Evolutionary conservation across 1,140 invertebrate genomes (phyloP).

Genomic region (Penaeus vannamei): DNA sequence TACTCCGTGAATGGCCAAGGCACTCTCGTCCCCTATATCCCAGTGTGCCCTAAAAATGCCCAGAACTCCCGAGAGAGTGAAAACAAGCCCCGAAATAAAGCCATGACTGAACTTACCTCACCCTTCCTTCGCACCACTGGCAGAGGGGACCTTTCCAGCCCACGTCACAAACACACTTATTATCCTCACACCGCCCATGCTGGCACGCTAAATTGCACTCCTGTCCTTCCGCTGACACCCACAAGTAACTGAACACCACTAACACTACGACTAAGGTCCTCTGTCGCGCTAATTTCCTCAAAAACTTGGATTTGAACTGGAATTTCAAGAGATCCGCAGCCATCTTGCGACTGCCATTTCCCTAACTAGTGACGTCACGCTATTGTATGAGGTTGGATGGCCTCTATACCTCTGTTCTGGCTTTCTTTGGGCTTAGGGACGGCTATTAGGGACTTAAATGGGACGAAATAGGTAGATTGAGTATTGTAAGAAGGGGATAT

Average conservation of each 20-base stretch:
- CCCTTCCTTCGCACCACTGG: conserved; percentile 58
- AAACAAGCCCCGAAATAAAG: no score
- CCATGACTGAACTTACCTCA: conserved; percentile 31
- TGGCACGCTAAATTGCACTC: conserved; percentile 56
- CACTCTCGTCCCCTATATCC: no score
- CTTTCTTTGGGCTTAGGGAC: no score
- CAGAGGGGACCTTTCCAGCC: conserved; percentile 59
- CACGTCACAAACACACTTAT: conserved; percentile 53
- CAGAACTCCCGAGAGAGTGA: no score
- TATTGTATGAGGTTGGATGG: no score
- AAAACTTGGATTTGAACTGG: conserved; percentile 64
- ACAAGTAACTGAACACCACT: conserved; percentile 40
- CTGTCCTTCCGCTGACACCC: conserved; percentile 57
- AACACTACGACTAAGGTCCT: conserved; percentile 44
- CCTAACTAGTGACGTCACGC: conserved; percentile 63
- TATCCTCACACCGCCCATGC: conserved; percentile 55
- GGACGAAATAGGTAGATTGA: no score
- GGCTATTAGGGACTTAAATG: no score
- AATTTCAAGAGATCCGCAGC: conserved; percentile 62
- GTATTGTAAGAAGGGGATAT: no score
- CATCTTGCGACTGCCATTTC: conserved; percentile 64
- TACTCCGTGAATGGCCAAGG: no score
- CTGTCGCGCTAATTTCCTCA: conserved; percentile 51
- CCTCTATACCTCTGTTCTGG: no score
- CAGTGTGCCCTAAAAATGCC: no score